Conservation (phyloP, 2,797 vertebrate genomes). For the Mareca strepera region DNA sequence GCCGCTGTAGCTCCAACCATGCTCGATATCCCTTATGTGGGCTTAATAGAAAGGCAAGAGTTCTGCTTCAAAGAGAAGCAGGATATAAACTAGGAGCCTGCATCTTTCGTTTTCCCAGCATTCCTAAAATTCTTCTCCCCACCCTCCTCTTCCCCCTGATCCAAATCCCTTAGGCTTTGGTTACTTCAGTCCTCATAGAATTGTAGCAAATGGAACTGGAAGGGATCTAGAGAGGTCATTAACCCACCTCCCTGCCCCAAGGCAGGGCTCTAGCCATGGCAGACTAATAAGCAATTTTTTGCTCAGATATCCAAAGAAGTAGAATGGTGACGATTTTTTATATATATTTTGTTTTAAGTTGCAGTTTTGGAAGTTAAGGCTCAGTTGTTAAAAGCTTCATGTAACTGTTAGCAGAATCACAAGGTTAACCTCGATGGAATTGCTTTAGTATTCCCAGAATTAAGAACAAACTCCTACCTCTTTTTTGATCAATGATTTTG, state of each 20-base stretch:
- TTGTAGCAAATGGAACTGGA: slow-evolving; percentile 59
- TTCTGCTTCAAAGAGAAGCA: slow-evolving; percentile 40
- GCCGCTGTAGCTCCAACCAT: neutral
- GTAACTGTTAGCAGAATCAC: neutral
- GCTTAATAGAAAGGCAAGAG: neutral
- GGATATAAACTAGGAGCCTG: slow-evolving; percentile 13
- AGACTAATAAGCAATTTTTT: neutral
- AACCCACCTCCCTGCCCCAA: slow-evolving; percentile 62
- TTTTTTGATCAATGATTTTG: neutral
- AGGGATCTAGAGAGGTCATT: slow-evolving; percentile 69
- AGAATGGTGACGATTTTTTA: neutral
- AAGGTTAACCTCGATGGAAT: neutral
- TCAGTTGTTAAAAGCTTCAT: neutral
- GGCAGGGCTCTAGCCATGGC: slow-evolving; percentile 26
- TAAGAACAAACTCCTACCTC: neutral
- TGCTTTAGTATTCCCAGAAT: neutral
- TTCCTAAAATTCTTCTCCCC: slow-evolving; percentile 67
- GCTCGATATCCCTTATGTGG: neutral
- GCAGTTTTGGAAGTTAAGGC: neutral
- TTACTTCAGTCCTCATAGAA: slow-evolving; percentile 53
- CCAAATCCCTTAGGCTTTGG: slow-evolving; percentile 65
- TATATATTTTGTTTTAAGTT: neutral
- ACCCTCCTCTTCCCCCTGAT: slow-evolving; percentile 23
- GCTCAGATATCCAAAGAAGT: neutral
- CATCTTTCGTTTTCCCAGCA: slow-evolving; percentile 62